Conservation (phyloP, 2,113 vertebrate genomes). For the Lota lota region DNA sequence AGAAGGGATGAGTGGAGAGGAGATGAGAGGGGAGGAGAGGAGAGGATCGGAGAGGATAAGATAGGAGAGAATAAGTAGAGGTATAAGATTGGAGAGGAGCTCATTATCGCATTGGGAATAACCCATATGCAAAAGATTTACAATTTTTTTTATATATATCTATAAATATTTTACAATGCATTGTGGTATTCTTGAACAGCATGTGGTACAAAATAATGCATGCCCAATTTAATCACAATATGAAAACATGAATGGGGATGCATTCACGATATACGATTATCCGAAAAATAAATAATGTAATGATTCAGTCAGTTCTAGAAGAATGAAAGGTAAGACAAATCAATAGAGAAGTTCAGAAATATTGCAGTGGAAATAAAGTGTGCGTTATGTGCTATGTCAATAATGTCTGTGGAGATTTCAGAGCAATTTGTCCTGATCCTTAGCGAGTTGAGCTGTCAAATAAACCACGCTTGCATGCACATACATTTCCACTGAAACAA, state of each 20-base stretch:
- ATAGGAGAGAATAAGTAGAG: not conserved
- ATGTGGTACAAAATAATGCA: too few relatives aligned
- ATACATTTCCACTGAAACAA: not conserved
- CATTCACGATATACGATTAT: too few relatives aligned
- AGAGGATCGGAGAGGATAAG: not conserved
- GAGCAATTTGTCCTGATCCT: not conserved
- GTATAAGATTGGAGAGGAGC: too few relatives aligned
- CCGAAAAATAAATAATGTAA: not conserved
- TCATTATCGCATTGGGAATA: too few relatives aligned
- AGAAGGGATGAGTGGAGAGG: not conserved
- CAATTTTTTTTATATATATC: too few relatives aligned
- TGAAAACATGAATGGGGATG: too few relatives aligned
- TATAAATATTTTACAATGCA: too few relatives aligned
- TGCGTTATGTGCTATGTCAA: not conserved
- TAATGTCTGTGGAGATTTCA: not conserved
- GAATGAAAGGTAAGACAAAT: not conserved
- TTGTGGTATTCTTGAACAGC: too few relatives aligned
- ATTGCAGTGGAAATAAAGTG: too few relatives aligned
- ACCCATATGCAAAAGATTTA: too few relatives aligned
- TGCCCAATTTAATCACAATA: too few relatives aligned
- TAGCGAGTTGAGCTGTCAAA: not conserved
- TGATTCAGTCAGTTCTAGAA: not conserved
- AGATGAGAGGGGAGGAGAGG: not conserved
- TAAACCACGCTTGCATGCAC: not conserved
- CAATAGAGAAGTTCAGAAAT: too few relatives aligned